phyloP scores from a whole-genome alignment of 1,140 invertebrate species.

The Drosophila orosa region DNA sequence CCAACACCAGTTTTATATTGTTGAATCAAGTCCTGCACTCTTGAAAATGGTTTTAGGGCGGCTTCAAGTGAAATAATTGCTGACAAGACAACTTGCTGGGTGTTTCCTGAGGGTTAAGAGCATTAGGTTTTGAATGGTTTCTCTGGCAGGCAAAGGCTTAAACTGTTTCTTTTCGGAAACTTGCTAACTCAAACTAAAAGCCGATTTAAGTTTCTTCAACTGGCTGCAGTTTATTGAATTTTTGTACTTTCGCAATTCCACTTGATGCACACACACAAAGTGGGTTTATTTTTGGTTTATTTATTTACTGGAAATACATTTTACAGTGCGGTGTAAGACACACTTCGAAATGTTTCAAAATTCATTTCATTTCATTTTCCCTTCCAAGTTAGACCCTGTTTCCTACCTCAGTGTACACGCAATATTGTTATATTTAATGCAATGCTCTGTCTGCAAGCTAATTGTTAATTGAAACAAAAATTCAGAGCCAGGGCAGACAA shows the following conservation, averaged over 20 bases:
- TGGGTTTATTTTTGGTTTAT: conserved; percentile 16
- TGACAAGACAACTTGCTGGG: conserved; percentile 30
- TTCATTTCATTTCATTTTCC: neutral
- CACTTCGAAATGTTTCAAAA: neutral
- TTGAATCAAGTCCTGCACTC: conserved; percentile 8
- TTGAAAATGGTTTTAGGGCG: conserved; percentile 10
- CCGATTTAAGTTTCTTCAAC: conserved; percentile 39
- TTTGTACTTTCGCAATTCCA: conserved; percentile 9
- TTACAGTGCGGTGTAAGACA: no score
- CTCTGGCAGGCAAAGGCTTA: conserved; percentile 11
- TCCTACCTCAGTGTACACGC: conserved; percentile 27
- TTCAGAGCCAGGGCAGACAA: conserved; percentile 37
- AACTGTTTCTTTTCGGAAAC: conserved; percentile 14
- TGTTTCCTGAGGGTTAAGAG: conserved; percentile 1
- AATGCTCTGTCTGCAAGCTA: conserved; percentile 63
- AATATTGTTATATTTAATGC: conserved; percentile 66
- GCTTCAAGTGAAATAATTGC: conserved; percentile 5
- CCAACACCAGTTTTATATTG: neutral
- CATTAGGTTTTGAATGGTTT: conserved; percentile 5
- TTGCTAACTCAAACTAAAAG: conserved; percentile 26
- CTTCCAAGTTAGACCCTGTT: neutral
- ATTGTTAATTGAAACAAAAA: conserved; percentile 80
- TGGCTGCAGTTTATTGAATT: conserved; percentile 38
- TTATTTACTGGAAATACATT: conserved; percentile 17
- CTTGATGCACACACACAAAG: conserved; percentile 6